phyloP scores from a whole-genome alignment of 2,797 vertebrate species.

The Chiloscyllium punctatum region DNA sequence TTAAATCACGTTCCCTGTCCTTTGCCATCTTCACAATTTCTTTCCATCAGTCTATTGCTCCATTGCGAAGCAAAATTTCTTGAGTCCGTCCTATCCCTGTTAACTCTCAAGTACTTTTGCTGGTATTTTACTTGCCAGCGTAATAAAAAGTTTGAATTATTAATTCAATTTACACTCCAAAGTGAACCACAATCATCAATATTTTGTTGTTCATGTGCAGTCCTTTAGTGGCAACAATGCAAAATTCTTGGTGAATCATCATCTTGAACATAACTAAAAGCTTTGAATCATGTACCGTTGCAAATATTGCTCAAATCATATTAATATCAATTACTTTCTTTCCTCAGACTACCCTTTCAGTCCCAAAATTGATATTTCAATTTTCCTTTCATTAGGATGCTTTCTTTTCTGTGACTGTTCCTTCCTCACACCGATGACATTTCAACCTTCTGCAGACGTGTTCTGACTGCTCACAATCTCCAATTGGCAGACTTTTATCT shows the following conservation, averaged over 20 bases:
- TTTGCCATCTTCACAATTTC: neutral
- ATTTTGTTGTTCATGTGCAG: neutral
- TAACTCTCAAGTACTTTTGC: neutral
- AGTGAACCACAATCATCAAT: neutral
- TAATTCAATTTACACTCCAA: neutral
- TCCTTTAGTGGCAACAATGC: neutral
- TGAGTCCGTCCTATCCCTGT: neutral
- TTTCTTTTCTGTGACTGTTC: neutral
- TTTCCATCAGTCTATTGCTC: neutral
- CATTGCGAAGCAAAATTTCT: neutral
- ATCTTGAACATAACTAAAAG: neutral
- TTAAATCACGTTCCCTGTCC: neutral
- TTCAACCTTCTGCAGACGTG: neutral
- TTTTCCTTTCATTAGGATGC: neutral
- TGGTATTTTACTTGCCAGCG: neutral
- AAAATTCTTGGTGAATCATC: neutral
- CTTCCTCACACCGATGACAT: neutral
- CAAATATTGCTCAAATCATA: neutral
- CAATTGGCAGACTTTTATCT: neutral
- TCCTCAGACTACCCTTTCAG: too few relatives aligned
- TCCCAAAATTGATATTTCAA: neutral
- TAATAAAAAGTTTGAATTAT: neutral
- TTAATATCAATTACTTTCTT: neutral
- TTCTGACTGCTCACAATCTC: neutral
- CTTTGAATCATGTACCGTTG: neutral